Conservation (phyloP, 2,797 vertebrate species). For the Pangasius krempfi region DNA sequence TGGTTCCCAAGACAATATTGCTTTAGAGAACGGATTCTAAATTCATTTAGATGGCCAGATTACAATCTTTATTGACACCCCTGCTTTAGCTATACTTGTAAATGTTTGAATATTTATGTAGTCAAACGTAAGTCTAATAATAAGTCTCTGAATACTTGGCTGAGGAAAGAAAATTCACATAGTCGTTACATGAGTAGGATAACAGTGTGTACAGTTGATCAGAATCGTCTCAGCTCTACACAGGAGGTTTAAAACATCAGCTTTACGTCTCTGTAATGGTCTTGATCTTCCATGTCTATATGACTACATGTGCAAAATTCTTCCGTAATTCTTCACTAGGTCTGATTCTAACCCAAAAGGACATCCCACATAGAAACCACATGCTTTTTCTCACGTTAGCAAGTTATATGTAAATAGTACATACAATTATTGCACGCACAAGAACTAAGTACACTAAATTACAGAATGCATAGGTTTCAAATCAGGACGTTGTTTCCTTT, state of each 20-base stretch:
- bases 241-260: slow-evolving; percentile 27
- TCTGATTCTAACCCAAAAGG: slow-evolving; percentile 31
- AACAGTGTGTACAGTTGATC: slow-evolving; percentile 11
- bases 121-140: not conserved
- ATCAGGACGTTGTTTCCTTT: slow-evolving; percentile 14
- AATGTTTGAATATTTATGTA: slow-evolving; percentile 4
- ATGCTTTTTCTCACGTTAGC: not conserved
- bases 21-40: not conserved
- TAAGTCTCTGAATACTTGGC: not conserved
- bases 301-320: slow-evolving; percentile 40
- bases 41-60: not conserved
- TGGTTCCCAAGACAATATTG: not conserved
- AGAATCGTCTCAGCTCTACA: not conserved
- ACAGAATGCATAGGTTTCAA: slow-evolving; percentile 24
- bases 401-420: slow-evolving; percentile 47
- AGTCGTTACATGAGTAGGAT: not conserved
- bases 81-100: not conserved
- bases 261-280: slow-evolving; percentile 37
- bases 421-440: slow-evolving; percentile 44
- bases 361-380: not conserved
- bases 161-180: not conserved
- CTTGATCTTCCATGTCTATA: slow-evolving; percentile 55
- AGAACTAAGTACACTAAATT: not conserved
- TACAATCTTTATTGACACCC: not conserved
- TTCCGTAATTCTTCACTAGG: slow-evolving; percentile 24